Evolutionary conservation across 2,797 vertebrate species (phyloP), one percentile per base, ranked within the genome.

Genomic region (Mus spretus): DNA sequence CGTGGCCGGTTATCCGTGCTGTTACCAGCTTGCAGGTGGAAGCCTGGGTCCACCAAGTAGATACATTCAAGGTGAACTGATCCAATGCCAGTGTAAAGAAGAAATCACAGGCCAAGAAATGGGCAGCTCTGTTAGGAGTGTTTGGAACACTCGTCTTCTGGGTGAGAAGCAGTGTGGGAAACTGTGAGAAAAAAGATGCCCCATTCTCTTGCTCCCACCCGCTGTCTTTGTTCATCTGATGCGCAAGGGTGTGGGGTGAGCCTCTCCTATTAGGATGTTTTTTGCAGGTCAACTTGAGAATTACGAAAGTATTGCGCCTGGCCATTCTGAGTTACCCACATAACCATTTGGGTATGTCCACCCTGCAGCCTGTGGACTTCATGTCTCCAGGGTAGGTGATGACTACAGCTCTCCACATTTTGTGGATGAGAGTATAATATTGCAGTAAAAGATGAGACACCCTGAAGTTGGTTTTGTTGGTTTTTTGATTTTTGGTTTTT

Each of bases 241-340:
- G 37, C 13, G 11, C 34, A 50, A 3, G 26, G 53, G 20, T 75
- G 11, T 75, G 24, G 55, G 17, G 10, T 12, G 28, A 89, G 72
- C 37, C 19, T 61, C 26, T 70, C 47, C 10, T 44, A 31, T 44
- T 57, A 50, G 57, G 59, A 65, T 26, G 2, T n/a, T 40, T 44
- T 88, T 40, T 50, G 20, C 59, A 15, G 67, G 11, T 82, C 31
- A 77, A 77, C 74, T 82, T 94, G 74, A 93, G 82, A 89, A 90
- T 90, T 81, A 63, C 50, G 44, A 90, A 63, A 44, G 3, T 6
- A 31, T 82, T 65, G 28, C 14, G 61, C 13, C 44, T 90, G 61
- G n/a, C 53, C 44, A 14, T 81, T 72, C 59, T 77, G 83, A 85
- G 65, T 93, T 88, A 31, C 55, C n/a, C 65, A 40, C 53, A 85